Evolutionary conservation across 1,140 invertebrate species (phyloP).

Genomic region (Ceratitis capitata): DNA sequence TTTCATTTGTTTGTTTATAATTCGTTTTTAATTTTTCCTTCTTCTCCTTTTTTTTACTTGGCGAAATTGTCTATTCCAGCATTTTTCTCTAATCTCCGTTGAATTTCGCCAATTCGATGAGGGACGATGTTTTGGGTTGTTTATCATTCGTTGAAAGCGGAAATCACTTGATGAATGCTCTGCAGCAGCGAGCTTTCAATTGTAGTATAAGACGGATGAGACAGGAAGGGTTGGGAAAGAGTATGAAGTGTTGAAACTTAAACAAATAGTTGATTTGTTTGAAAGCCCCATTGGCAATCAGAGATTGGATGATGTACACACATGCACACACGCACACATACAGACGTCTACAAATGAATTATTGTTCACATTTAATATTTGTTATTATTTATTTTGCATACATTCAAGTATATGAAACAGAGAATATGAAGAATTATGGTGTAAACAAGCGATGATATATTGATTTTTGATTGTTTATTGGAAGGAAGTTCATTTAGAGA

Average conservation of each 20-base stretch:
- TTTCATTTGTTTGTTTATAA: conserved; percentile 32
- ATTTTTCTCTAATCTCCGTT: neutral
- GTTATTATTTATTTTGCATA: neutral
- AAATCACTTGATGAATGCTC: conserved; percentile 33
- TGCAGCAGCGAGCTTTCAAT: neutral
- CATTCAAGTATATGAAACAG: too few species aligned
- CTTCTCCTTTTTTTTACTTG: neutral
- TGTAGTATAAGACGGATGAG: neutral
- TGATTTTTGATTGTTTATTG: too few species aligned
- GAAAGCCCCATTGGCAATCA: too few species aligned
- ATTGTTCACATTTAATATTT: conserved; percentile 2
- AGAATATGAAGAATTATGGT: neutral
- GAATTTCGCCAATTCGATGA: neutral
- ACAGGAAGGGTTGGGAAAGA: neutral
- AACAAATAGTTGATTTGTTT: conserved; percentile 34
- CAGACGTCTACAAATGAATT: neutral
- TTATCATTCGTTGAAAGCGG: conserved; percentile 26
- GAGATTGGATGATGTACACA: too few species aligned
- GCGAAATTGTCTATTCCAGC: neutral
- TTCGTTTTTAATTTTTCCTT: neutral
- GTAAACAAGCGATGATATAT: neutral
- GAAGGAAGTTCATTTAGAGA: too few species aligned
- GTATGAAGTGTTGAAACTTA: conserved; percentile 26
- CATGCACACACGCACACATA: neutral
- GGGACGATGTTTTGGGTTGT: neutral